Percentiles rank a stretch among this genome's conserved stretches.
Conservation (phyloP, 1,140 invertebrate species). For the Drosophila ananassae region DNA sequence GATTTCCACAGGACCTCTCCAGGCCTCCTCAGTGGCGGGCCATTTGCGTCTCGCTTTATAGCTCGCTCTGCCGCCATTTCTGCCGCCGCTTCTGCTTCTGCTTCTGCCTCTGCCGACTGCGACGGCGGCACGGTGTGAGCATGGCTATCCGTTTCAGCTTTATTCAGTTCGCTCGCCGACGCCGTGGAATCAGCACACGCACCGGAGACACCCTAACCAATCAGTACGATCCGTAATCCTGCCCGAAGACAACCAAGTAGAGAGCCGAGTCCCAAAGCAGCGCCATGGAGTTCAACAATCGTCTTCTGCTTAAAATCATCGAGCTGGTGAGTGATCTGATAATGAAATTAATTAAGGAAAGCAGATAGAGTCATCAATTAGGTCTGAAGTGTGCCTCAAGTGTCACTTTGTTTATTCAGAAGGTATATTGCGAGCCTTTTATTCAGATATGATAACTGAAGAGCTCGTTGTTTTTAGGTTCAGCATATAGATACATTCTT, state of each 20-base stretch:
- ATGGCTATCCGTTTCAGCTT: slow-evolving; percentile 24
- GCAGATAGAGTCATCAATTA: not conserved
- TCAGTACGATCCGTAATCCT: slow-evolving; percentile 4
- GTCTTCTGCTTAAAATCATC: slow-evolving; percentile 77
- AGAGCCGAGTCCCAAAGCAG: slow-evolving; percentile 28
- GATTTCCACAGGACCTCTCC: too few species aligned
- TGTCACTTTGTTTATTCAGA: too few species aligned
- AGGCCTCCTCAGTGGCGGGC: too few species aligned
- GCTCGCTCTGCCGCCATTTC: slow-evolving; percentile 2
- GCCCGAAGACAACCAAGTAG: not conserved
- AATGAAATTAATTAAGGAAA: not conserved
- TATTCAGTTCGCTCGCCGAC: slow-evolving; percentile 54
- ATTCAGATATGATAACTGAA: too few species aligned
- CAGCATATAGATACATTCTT: too few species aligned
- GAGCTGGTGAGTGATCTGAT: slow-evolving; percentile 68
- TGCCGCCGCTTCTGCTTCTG: slow-evolving; percentile 1
- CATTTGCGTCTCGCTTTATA: not conserved
- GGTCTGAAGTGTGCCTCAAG: not conserved
- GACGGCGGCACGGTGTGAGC: slow-evolving; percentile 5
- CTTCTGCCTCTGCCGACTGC: not conserved
- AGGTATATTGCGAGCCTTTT: too few species aligned
- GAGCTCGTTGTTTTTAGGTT: too few species aligned
- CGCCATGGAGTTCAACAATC: slow-evolving; percentile 81
- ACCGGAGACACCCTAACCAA: not conserved
- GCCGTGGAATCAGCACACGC: slow-evolving; percentile 58